These are phyloP conservation scores for Elegia similella DNA, from an alignment of 2,888 invertebrate species.

Conservation along the genomic window DNA sequence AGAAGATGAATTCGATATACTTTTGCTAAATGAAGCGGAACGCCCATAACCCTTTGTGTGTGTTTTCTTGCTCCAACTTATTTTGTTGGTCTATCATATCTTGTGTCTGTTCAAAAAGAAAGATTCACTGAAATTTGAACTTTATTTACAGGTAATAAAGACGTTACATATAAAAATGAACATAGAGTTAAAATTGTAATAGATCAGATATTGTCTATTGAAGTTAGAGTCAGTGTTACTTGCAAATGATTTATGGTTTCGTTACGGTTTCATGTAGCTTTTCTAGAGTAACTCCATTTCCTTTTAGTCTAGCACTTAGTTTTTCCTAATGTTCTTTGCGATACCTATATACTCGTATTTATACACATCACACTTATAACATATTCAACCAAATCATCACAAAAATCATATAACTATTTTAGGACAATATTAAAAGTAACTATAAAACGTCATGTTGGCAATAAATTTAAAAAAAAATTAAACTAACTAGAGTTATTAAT, in stretches of 20 bases:
- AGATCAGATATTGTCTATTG: slow-evolving; percentile 61
- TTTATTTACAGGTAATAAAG: slow-evolving; percentile 30
- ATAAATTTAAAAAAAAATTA: too few relatives aligned
- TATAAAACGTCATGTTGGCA: too few relatives aligned
- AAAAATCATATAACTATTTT: too few relatives aligned
- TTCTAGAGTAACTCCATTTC: slow-evolving; percentile 27
- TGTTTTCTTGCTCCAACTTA: slow-evolving; percentile 51
- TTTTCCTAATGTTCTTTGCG: slow-evolving; percentile 2
- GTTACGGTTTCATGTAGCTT: slow-evolving; percentile 47
- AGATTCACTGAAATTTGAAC: slow-evolving; percentile 10
- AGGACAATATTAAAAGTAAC: too few relatives aligned
- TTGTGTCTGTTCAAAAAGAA: background rate
- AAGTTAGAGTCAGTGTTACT: slow-evolving; percentile 51
- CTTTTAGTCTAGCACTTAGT: slow-evolving; percentile 13
- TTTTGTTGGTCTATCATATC: slow-evolving; percentile 40
- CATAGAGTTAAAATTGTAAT: slow-evolving; percentile 33
- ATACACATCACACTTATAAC: too few relatives aligned
- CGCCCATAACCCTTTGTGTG: slow-evolving; percentile 58
- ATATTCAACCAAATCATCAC: too few relatives aligned
- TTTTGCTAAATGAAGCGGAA: slow-evolving; percentile 78
- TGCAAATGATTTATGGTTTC: slow-evolving; percentile 62
- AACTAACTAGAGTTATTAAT: too few relatives aligned
- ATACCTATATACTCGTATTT: too few relatives aligned
- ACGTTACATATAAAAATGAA: slow-evolving; percentile 1
- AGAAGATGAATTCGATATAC: slow-evolving; percentile 75